Conservation (phyloP, 1,140 invertebrate species). For the Centruroides sculpturatus region DNA sequence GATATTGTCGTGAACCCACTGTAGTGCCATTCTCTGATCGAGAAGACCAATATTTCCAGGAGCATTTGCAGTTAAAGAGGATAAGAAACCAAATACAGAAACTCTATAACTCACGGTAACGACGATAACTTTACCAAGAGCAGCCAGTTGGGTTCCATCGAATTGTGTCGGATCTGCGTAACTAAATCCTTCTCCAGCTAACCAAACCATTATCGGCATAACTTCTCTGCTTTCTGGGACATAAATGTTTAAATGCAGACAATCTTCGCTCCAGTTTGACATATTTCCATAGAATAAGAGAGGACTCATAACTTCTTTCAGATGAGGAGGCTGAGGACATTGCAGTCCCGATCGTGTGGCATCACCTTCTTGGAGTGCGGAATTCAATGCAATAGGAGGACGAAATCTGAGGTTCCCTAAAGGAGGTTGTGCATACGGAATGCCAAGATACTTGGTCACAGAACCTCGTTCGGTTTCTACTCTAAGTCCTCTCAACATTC, state of each 20-base stretch:
- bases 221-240: slow-evolving; percentile 9
- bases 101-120: slow-evolving; percentile 29
- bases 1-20: slow-evolving; percentile 76
- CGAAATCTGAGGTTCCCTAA: slow-evolving; percentile 19
- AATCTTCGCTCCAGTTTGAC: slow-evolving; percentile 18
- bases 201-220: slow-evolving; percentile 21
- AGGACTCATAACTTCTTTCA: slow-evolving; percentile 15
- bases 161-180: slow-evolving; percentile 22
- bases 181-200: slow-evolving; percentile 23
- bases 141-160: slow-evolving; percentile 21
- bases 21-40: slow-evolving; percentile 74
- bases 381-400: not conserved
- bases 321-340: slow-evolving; percentile 20
- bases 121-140: slow-evolving; percentile 23
- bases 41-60: slow-evolving; percentile 81
- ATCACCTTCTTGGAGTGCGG: not conserved
- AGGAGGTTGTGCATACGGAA: slow-evolving; percentile 24
- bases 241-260: slow-evolving; percentile 22
- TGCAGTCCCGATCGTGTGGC: slow-evolving; percentile 9
- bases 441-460: slow-evolving; percentile 12
- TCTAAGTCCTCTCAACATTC: too few relatives aligned
- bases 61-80: slow-evolving; percentile 48
- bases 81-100: slow-evolving; percentile 70
- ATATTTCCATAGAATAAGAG: slow-evolving; percentile 4
- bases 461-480: too few relatives aligned